Evolutionary conservation across 2,113 vertebrate genomes (phyloP), one percentile per base, ranked within the genome.

Genomic region (Setophaga petechia): DNA sequence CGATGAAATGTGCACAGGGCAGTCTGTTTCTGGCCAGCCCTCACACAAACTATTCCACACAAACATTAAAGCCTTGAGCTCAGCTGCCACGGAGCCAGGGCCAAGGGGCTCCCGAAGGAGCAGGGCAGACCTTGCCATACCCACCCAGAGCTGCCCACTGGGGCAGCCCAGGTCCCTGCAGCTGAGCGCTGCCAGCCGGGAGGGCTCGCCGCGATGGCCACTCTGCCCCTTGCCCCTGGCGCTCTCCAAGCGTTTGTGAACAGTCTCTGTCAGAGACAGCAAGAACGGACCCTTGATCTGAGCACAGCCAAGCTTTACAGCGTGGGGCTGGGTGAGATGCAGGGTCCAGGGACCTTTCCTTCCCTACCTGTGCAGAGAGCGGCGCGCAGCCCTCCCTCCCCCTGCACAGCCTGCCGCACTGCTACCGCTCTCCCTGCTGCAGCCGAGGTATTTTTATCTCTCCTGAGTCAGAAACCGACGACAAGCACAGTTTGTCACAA

Each of bases 391-490:
- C 43, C 72, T 28, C 35, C 84, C 62, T 44, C 63, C 33, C 78
- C 39, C 66, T 6, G 16, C 71, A 33, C 66, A 12, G 33, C 5
- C 93, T 86, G 90, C 90, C 41, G 87, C 94, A 74, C 93, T 67
- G 51, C 63, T 41, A 35, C 66, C 25, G 1, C 81, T 87, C 85
- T 51, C 67, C 66, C 63, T 86, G 80, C 92, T 89, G 83, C 95
- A 89, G 88, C 84, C 35, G 82, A 94, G 84, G 93, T 92, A 95
- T 95, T 96, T 96, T 95, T 96, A 95, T 92, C 95, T 85, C 88
- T 88, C 95, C 76, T 86, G 90, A 96, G 76, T 96, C 96, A 94
- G 79, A 95, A 94, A 77, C 79, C 72, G 62, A 67, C 92, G 87
- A 87, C 86, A 63, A 78, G 73, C 89, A 75, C 31, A 69, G 77